Base-by-base conservation (phyloP, 2,113 vertebrate genomes). In the Labrus mixtus region DNA sequence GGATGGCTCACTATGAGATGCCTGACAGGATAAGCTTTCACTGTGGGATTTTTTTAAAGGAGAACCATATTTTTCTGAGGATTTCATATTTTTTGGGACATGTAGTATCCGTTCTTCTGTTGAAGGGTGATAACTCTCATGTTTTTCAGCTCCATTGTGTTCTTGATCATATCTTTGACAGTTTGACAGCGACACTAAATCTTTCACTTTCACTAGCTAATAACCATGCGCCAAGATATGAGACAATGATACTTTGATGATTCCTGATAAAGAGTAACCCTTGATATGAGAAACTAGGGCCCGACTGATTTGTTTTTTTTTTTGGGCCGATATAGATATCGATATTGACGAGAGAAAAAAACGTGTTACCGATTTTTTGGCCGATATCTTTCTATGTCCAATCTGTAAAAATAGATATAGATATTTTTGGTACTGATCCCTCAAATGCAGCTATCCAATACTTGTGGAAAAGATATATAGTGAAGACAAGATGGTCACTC, bases 91-190 rank as follows among this genome's bases (percentile, higher is more conserved):
- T 81, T 43, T 66, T 81, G 43, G 75, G 67, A 80, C 70, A 71
- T 61, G 54, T 37, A 53, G 59, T 68, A 74, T 69, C 69, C 62
- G 2, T 76, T 85, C 66, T 73, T 79, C 73, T 77, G 54, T 83
- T 69, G 51, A 75, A 67, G 45, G 36, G n/a, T 54, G 73, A 62
- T 79, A 75, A 69, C 43, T 86, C 69, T 69, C 54, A 53, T 76
- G 74, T 76, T 75, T 81, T 29, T 20, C 56, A 53, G 60, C 65
- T 78, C 82, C 51, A 79, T 85, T 87, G 84, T 90, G 76, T 78
- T 73, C 19, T 54, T 33, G 74, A 87, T 85, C 68, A 66, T 87
- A 78, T 85, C 78, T 86, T 50, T 84, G 85, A 88, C 82, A 82
- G 78, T 81, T 82, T 41, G 69, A 90, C 80, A 86, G 79, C 81